Evolutionary conservation across 2,113 vertebrate species (phyloP), one percentile per base, ranked within the genome.

Genomic region (Nycticebus coucang): DNA sequence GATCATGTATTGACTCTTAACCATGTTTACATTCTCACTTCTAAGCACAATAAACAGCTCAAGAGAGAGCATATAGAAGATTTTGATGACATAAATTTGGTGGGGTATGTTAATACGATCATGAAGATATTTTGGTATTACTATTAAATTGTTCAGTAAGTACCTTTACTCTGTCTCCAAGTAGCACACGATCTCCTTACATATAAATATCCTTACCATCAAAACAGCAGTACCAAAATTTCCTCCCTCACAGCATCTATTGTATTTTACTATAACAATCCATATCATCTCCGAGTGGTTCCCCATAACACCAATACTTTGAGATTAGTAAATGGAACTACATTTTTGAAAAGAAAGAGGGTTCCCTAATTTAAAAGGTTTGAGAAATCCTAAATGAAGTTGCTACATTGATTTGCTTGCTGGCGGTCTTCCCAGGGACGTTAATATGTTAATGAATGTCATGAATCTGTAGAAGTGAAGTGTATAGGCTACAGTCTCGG

Each of bases 341-440:
- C 82, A 74, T 53, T 24, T 53, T 74, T 13, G 13, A 30, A 81
- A 91, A 26, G 45, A 8, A 69, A 6, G 66, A 90, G 30, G 10
- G 5, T 26, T 89, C 50, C 64, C 41, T 81, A 71, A 78, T 57
- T 91, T 89, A 55, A 91, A 93, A 86, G 75, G 24, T 94, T 90
- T 87, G 78, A 93, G 80, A 78, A 89, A 55, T 68, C 57, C 71
- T 64, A 82, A 94, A 78, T 66, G 33, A 89, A 82, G 62, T 55
- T 30, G 22, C 59, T 69, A 6, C 35, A 85, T 66, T 86, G 53
- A 71, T 91, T 93, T 93, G 57, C 28, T 74, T 35, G 14, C 33
- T 59, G 37, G 33, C 45, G 87, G 69, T 45, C 71, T 83, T 94
- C 77, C 87, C 5, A 33, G 87, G 59, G 22, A n/a, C 3, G 0